Percentiles rank a stretch among this genome's conserved stretches.
phyloP scores from a whole-genome alignment of 30 jellyfish, hydroid and myxozoan species.

The Catostylus mosaicus region DNA sequence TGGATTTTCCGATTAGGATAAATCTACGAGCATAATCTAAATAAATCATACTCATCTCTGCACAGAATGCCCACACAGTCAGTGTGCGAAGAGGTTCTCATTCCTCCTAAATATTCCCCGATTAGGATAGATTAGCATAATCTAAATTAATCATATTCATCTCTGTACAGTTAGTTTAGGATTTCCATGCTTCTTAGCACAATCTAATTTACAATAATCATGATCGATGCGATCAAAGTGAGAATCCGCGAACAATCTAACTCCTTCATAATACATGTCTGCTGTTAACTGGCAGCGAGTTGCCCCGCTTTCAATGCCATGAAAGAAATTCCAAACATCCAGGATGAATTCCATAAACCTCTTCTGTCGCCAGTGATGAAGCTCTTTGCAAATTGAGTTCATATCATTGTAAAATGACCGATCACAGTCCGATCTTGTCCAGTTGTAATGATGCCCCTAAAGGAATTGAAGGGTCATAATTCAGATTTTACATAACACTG shows the following conservation, averaged over 20 bases:
- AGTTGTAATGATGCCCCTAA: constrained; percentile 97
- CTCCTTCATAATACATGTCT: constrained; percentile 93
- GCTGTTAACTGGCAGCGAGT: constrained; percentile 90
- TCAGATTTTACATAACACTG: too few relatives aligned
- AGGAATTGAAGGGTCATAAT: constrained; percentile 15
- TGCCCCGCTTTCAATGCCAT: constrained; percentile 77
- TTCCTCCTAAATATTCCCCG: too few relatives aligned
- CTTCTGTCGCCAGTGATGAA: constrained; percentile 69
- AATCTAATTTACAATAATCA: constrained; percentile 83
- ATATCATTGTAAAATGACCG: constrained; percentile 84
- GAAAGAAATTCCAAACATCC: constrained; percentile 79
- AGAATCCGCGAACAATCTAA: constrained; percentile 86
- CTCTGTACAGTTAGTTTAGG: constrained; percentile 41
- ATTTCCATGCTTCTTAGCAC: constrained; percentile 91
- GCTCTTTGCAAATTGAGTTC: constrained; percentile 68
- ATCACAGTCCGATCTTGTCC: constrained; percentile 95
- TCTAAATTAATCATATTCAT: not conserved
- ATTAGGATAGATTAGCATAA: too few relatives aligned
- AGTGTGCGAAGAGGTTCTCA: too few relatives aligned
- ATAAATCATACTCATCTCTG: too few relatives aligned
- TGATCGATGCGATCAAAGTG: constrained; percentile 94
- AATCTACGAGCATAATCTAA: too few relatives aligned
- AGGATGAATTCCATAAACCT: constrained; percentile 74
- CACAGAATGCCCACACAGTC: too few relatives aligned
- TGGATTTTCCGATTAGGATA: too few relatives aligned